Evolutionary conservation across 1,140 invertebrate species (phyloP), one percentile per base, ranked within the genome.

Genomic region (Ceratosolen solmsi): DNA sequence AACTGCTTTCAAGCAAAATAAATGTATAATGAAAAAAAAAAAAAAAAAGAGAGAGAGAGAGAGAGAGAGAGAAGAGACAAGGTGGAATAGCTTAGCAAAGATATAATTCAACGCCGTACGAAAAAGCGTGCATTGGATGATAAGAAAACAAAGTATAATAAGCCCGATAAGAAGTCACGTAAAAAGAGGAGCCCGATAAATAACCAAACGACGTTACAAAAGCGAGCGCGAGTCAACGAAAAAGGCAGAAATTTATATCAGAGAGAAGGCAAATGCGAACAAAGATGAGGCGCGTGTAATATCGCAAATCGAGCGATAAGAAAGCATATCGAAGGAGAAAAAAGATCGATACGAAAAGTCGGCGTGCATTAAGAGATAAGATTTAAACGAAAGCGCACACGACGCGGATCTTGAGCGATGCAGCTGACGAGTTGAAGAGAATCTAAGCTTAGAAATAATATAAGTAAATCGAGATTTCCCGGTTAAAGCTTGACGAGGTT

Each of bases 141-240:
- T 83, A 85, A 85, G 80, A 71, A 79, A 84, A 79, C 70, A 84
- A 82, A 56, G 76, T 71, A 30, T 58, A 65, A 41, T 70, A 38
- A 85, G n/a, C 46, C 36, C 49, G 51, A 70, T 82, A 78, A 73
- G 30, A 73, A 74, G 65, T 49, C 56, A 65, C 51, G 72, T 33
- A 74, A 79, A 82, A 65, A 79, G 82, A 38, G 71, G 63, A 36
- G 30, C 1, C 46, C 80, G 80, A 81, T 81, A 81, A 81, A 68
- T 25, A 41, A 25, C 20, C 36, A 15, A 36, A 25, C 27, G 46
- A 51, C 38, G 49, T 33, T 38, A 68, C 33, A 68, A 38, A 68
- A 33, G 20, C 63, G 15, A 68, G 63, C 33, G 27, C 33, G 27
- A 2, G 63, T 68, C 15, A 38, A 68, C 20, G 60, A 68, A 68